Percentiles rank a stretch among this genome's conserved stretches.
Evolutionary conservation across 1,140 invertebrate species (phyloP).

Genomic region (Zaprionus davidi): DNA sequence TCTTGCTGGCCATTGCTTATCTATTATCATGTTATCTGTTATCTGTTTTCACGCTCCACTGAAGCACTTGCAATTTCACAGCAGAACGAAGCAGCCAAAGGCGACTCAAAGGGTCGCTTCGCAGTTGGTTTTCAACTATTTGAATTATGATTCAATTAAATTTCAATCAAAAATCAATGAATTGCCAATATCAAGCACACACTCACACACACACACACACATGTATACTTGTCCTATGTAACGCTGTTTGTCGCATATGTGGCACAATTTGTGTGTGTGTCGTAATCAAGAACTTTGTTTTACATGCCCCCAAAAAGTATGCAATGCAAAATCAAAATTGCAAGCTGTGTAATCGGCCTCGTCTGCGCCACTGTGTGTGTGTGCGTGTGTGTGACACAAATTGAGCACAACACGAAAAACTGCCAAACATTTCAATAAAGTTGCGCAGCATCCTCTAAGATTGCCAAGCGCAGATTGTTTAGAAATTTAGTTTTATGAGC

Average conservation of each 20-base stretch:
- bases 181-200: constrained; percentile 45
- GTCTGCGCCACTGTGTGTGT: constrained; percentile 8
- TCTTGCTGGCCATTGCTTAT: constrained; percentile 46
- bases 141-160: constrained; percentile 79
- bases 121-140: neutral
- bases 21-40: constrained; percentile 11
- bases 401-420: constrained; percentile 78
- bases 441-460: constrained; percentile 59
- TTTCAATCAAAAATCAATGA: constrained; percentile 76
- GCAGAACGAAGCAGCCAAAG: constrained; percentile 15
- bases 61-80: constrained; percentile 36
- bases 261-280: constrained; percentile 50
- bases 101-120: neutral
- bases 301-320: constrained; percentile 78
- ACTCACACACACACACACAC: constrained; percentile 19
- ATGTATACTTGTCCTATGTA: neutral
- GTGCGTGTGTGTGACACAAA: constrained; percentile 67
- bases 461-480: constrained; percentile 81
- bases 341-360: constrained; percentile 48
- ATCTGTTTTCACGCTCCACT: constrained; percentile 52
- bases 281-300: constrained; percentile 68
- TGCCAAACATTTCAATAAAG: constrained; percentile 82
- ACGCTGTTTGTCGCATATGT: constrained; percentile 23
- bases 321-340: constrained; percentile 78
- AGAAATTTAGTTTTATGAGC: constrained; percentile 81